These are phyloP conservation scores for Hyppa rectilinea DNA, from an alignment of 2,888 invertebrate genomes.

Conservation along the genomic window DNA sequence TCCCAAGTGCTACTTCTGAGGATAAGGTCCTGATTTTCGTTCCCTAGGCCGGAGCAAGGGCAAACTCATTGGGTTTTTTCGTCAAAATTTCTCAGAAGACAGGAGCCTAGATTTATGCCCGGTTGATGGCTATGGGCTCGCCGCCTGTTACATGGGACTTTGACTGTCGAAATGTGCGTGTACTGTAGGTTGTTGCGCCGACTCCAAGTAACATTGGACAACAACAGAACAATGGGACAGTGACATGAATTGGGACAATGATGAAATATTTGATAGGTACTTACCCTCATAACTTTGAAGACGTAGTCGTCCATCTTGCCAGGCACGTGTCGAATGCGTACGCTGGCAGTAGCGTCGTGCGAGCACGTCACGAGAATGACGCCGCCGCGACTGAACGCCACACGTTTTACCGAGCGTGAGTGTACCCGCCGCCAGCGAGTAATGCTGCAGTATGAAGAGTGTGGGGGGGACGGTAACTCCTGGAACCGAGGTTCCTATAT, in stretches of 20 bases:
- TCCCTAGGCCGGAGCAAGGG: too few relatives aligned
- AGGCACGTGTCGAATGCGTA: conserved; percentile 87
- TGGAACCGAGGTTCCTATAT: conserved; percentile 62
- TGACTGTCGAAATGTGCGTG: too few relatives aligned
- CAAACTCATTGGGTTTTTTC: too few relatives aligned
- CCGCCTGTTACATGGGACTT: too few relatives aligned
- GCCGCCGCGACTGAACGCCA: conserved; percentile 85
- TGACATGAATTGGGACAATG: too few relatives aligned
- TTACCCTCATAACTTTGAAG: conserved; percentile 88
- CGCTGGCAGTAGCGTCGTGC: conserved; percentile 87
- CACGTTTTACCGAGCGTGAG: conserved; percentile 84
- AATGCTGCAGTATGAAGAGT: conserved; percentile 87
- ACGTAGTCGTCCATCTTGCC: conserved; percentile 88
- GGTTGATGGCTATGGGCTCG: neutral
- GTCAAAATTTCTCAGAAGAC: too few relatives aligned
- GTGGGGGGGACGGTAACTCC: conserved; percentile 88
- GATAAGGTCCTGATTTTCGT: too few relatives aligned
- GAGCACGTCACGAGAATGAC: conserved; percentile 90
- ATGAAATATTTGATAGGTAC: neutral
- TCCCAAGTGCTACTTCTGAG: neutral
- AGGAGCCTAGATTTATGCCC: neutral
- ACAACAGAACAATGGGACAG: too few relatives aligned
- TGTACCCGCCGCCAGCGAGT: conserved; percentile 85
- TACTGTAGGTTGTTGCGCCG: too few relatives aligned
- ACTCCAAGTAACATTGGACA: too few relatives aligned